A percentile compares a stretch with the other conserved stretches of the same genome.
Conservation (phyloP, 2,797 vertebrate species). For the Mycteria americana region DNA sequence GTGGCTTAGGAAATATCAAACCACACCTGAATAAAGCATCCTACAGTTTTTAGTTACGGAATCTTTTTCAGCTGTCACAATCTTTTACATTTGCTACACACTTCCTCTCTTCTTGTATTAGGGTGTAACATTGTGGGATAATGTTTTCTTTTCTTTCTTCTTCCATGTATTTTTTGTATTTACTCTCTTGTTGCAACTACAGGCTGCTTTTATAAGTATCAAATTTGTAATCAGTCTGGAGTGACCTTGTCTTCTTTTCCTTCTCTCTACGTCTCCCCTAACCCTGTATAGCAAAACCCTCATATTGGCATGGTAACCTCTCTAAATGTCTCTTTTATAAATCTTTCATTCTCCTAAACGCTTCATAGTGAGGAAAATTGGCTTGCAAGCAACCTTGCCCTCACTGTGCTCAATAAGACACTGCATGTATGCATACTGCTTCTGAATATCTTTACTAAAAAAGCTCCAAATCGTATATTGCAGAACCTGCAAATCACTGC, state of each 20-base stretch:
- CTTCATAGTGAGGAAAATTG: conserved; percentile 26
- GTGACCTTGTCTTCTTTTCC: not conserved
- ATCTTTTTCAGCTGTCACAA: not conserved
- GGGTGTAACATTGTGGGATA: not conserved
- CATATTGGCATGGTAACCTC: not conserved
- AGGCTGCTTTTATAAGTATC: not conserved
- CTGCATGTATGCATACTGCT: not conserved
- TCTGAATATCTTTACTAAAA: not conserved
- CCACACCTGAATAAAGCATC: not conserved
- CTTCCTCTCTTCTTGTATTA: not conserved
- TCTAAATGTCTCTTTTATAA: conserved; percentile 25
- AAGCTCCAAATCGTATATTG: not conserved
- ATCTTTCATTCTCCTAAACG: conserved; percentile 10
- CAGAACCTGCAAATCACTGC: not conserved
- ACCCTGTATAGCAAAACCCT: not conserved
- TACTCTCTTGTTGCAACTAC: not conserved
- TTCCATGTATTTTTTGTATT: not conserved
- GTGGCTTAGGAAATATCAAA: not conserved
- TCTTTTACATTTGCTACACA: not conserved
- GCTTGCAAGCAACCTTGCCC: conserved; percentile 20
- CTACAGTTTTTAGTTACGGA: not conserved
- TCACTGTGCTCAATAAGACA: not conserved
- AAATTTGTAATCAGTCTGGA: not conserved
- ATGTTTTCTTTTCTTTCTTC: not conserved
- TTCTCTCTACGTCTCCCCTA: not conserved